These are phyloP conservation scores for Gastracanthus pulcherrimus DNA, from an alignment of 2,888 invertebrate species.

Conservation along the genomic window DNA sequence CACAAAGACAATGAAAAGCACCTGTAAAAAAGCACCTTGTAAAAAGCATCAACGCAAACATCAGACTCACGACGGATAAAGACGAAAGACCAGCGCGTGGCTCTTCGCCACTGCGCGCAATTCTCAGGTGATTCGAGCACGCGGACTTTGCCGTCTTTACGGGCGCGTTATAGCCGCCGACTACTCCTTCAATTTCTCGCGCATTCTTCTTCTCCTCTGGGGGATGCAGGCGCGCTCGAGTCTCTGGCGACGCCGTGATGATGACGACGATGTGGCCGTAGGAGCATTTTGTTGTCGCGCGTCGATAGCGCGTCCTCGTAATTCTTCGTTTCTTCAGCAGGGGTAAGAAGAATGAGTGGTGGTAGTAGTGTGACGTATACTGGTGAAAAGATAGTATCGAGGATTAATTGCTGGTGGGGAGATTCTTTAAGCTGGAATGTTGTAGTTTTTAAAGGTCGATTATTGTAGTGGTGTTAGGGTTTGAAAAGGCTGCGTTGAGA, in stretches of 20 bases:
- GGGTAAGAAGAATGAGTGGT: too few species aligned
- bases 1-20: too few species aligned
- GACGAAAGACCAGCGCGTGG: too few species aligned
- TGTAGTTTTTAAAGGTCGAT: too few species aligned
- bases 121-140: constrained; percentile 40
- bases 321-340: constrained; percentile 25
- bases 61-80: background rate
- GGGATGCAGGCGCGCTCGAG: too few species aligned
- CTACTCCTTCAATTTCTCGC: constrained; percentile 14
- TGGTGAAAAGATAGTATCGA: too few species aligned
- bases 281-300: constrained; percentile 25
- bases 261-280: background rate
- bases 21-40: background rate
- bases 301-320: constrained; percentile 6
- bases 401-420: too few species aligned
- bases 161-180: background rate
- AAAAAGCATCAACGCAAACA: background rate
- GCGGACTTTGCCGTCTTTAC: background rate
- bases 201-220: background rate
- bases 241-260: too few species aligned
- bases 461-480: too few species aligned
- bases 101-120: background rate
- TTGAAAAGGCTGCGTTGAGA: too few species aligned
- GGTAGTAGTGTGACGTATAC: too few species aligned
- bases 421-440: too few species aligned